Base-by-base conservation (phyloP, 2,797 vertebrate species). In the Apogon hyalosoma region DNA sequence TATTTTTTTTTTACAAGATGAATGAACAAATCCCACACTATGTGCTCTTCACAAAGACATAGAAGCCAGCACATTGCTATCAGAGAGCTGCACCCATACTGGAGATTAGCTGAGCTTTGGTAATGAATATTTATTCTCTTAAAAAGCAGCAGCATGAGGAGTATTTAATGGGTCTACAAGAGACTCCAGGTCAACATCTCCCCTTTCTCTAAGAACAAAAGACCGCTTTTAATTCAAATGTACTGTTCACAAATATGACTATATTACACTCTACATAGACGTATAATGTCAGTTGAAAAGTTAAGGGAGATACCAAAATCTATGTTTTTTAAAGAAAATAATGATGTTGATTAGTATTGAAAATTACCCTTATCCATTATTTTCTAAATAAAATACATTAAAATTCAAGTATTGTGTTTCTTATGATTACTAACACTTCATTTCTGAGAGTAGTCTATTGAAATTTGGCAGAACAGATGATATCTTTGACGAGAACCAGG, bases 81-180 rank as follows among this genome's bases (percentile, higher is more conserved):
- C 52, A 63, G 46, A 36, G 16, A 47, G 42, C 60, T 57, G 40
- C 45, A 42, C 55, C 33, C 41, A 19, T 47, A 43, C 7, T n/a
- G 7, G 61, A 76, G 50, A 67, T n/a, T 12, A 11, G 39, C 10
- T 1, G 21, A 39, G 19, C 51, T 70, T 67, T 67, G 19, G 48
- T 77, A 69, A 80, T 41, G 56, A 28, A 45, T 11, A 46, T 45
- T 57, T 42, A 16, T 62, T n/a, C 39, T 2, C 42, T 61, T 71
- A 43, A 61, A 57, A 63, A 72, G 56, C 14, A 71, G 65, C 61
- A 57, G 62, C 55, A 61, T 50, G 21, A 54, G 63, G 28, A 43
- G 24, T 54, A 28, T 63, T 48, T 45, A 50, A 64, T 46, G 56
- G 11, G 33, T 7, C 51, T 40, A 73, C 36, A 36, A 18, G 31